phyloP scores from a whole-genome alignment of 1,140 invertebrate species.

The Aphidius gifuensis region DNA sequence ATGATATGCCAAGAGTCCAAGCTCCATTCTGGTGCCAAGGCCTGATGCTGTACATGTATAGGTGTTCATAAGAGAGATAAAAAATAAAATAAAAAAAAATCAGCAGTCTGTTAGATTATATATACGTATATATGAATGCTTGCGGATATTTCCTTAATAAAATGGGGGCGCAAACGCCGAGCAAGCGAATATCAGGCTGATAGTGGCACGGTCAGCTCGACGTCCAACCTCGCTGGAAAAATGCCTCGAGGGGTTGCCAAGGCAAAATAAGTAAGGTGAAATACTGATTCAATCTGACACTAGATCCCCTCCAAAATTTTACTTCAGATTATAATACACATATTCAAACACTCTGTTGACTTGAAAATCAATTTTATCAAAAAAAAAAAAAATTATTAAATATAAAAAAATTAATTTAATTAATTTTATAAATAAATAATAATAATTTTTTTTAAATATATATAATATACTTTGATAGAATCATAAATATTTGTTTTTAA shows the following conservation, averaged over 20 bases:
- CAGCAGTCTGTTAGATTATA: slow-evolving; percentile 20
- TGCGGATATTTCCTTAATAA: slow-evolving; percentile 47
- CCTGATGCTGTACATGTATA: neutral
- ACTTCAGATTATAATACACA: neutral
- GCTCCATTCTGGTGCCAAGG: neutral
- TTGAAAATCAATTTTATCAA: too few relatives aligned
- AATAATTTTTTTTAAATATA: too few relatives aligned
- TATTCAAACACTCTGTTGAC: too few relatives aligned
- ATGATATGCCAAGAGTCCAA: neutral
- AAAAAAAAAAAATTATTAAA: too few relatives aligned
- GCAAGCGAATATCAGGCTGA: slow-evolving; percentile 50
- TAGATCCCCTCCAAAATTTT: slow-evolving; percentile 18
- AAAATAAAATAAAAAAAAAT: neutral
- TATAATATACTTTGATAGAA: too few relatives aligned
- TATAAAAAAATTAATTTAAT: too few relatives aligned
- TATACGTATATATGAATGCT: slow-evolving; percentile 12
- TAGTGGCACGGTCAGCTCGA: slow-evolving; percentile 46
- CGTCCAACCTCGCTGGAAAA: slow-evolving; percentile 35
- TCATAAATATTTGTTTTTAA: too few relatives aligned
- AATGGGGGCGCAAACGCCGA: slow-evolving; percentile 49
- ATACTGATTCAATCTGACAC: slow-evolving; percentile 45
- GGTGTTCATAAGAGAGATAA: neutral
- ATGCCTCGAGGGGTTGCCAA: slow-evolving; percentile 25
- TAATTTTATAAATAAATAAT: too few relatives aligned
- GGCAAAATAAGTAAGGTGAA: too few relatives aligned